Conservation (phyloP, 2,797 vertebrate genomes). For the Malacoctenus gilli region DNA sequence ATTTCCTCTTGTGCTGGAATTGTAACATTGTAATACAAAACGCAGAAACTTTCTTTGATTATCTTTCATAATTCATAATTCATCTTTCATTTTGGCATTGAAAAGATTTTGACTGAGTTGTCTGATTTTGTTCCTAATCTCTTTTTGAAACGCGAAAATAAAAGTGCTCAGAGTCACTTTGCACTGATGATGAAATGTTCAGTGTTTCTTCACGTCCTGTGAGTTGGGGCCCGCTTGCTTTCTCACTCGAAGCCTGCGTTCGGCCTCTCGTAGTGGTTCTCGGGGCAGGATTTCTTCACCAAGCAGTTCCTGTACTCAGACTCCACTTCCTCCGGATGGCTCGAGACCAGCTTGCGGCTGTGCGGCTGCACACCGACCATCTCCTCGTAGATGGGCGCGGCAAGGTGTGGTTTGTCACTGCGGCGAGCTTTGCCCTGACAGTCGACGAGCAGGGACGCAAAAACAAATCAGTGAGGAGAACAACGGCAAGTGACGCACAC, state of each 20-base stretch:
- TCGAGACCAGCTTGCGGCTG: constrained; percentile 12
- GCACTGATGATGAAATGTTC: no score
- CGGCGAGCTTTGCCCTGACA: constrained; percentile 47
- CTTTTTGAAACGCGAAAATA: no score
- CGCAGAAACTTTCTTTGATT: no score
- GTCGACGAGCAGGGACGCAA: constrained; percentile 9
- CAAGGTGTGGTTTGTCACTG: constrained; percentile 24
- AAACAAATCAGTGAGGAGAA: constrained; percentile 52
- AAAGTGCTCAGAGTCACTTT: no score
- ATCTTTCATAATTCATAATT: no score
- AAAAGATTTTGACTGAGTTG: no score
- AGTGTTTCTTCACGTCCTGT: not conserved
- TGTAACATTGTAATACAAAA: no score
- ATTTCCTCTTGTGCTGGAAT: no score
- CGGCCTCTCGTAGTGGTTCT: constrained; percentile 73
- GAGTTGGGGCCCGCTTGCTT: constrained; percentile 1
- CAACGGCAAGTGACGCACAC: not conserved
- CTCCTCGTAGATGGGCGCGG: constrained; percentile 78
- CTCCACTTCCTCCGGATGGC: constrained; percentile 50
- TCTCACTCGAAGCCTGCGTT: not conserved
- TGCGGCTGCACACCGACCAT: constrained; percentile 59
- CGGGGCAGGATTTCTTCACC: constrained; percentile 32
- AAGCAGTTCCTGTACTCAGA: constrained; percentile 49
- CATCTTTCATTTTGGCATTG: no score
- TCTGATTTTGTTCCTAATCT: no score